Conservation (phyloP, 1,140 invertebrate genomes). For the Musca domestica region DNA sequence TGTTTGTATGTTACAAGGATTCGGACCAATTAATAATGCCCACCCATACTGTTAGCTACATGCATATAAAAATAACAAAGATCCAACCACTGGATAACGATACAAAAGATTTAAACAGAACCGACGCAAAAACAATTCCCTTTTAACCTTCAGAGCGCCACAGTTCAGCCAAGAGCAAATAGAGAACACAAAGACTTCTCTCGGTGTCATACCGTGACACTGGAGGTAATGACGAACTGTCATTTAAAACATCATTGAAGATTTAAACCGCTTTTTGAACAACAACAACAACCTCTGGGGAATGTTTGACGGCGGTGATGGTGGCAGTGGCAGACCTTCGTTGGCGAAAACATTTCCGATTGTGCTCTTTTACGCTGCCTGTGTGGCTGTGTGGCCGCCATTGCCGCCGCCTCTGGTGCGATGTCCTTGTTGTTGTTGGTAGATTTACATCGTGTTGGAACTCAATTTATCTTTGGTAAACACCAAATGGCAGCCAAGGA, state of each 20-base stretch:
- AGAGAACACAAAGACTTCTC: background rate
- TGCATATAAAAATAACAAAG: no score
- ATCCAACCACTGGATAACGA: background rate
- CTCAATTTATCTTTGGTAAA: constrained; percentile 18
- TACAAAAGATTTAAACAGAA: background rate
- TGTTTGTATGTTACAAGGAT: no score
- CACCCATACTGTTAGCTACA: no score
- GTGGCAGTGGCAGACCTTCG: background rate
- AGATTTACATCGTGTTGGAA: constrained; percentile 7
- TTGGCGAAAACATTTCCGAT: no score
- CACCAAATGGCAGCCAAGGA: constrained; percentile 16
- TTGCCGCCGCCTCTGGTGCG: no score
- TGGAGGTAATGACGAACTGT: constrained; percentile 1
- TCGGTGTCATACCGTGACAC: background rate
- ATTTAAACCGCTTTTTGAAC: background rate
- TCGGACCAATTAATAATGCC: no score
- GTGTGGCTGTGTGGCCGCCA: no score
- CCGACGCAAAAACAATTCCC: background rate
- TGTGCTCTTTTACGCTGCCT: no score
- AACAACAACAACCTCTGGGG: background rate
- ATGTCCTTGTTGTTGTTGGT: background rate
- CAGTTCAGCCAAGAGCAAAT: background rate
- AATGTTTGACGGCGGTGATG: no score
- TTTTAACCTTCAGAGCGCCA: background rate
- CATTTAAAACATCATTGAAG: constrained; percentile 9